Evolutionary conservation across 2,888 invertebrate species (phyloP), one percentile per base, ranked within the genome.

Genomic region (Fragum sueziense): DNA sequence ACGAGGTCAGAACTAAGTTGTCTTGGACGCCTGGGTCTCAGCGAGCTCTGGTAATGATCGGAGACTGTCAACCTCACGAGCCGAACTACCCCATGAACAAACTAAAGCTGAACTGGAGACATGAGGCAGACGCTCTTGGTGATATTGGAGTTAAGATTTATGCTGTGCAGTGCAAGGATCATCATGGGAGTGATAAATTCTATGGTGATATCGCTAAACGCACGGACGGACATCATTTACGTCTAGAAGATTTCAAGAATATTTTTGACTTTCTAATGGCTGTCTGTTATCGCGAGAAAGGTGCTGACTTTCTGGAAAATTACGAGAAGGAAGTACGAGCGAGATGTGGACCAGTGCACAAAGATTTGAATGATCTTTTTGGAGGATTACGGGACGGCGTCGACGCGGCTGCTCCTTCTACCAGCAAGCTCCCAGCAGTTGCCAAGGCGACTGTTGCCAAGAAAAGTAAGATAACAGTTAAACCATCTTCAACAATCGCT

Each of bases 241-340:
- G 86, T 52, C 85, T 91, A 31, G 88, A 86, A 29, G 81, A 91
- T 37, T 88, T 91, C 33, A 77, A 85, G 62, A 90, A 90, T 70
- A 81, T 92, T n/a, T 89, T 91, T 73, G 91, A 91, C 74, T 86
- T 91, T 68, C 80, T 92, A 14, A 91, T 92, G 92, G 90, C 91
- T 7, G 90, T 92, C n/a, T 90, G 90, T 80, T 92, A 92, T 84
- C 79, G 89, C 33, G 92, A 91, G 80, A 82, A 85, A 33, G 90
- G 90, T 0, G 84, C 79, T 6, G 88, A 89, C n/a, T 71, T 69
- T 11, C 71, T 74, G 22, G 67, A 83, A 70, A 72, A 76, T 47
- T 90, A 90, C 57, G 90, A 90, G 76, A 86, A 85, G 47, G 88
- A 89, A 59, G 88, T 88, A 0, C 71, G 90, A 22, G 80, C 80